Conservation (phyloP, 2,888 invertebrate genomes). For the Papilio protenor region DNA sequence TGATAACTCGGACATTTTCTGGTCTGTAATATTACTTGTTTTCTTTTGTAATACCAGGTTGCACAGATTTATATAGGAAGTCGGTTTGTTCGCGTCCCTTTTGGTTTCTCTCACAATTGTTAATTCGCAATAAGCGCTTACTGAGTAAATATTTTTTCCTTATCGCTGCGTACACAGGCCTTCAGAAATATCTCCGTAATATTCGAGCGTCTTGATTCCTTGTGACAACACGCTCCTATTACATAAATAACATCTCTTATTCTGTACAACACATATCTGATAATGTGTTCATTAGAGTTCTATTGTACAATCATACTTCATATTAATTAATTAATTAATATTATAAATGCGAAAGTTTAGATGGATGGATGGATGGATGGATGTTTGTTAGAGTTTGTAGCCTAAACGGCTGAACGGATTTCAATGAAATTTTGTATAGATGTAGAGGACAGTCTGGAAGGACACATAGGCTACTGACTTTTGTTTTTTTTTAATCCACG, state of each 20-base stretch:
- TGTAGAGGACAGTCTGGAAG: no score
- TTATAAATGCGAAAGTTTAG: no score
- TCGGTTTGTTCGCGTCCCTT: neutral
- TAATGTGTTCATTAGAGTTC: neutral
- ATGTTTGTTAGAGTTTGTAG: no score
- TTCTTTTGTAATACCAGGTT: neutral
- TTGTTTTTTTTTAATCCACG: no score
- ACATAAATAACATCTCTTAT: constrained; percentile 1
- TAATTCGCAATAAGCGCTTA: constrained; percentile 6
- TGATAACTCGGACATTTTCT: no score
- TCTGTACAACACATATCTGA: neutral
- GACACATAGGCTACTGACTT: no score
- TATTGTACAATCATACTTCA: neutral
- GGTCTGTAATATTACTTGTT: neutral
- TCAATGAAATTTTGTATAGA: no score
- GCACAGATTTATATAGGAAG: neutral
- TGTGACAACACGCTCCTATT: constrained; percentile 10
- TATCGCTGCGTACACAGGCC: constrained; percentile 18
- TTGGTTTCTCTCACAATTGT: constrained; percentile 8
- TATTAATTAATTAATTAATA: no score
- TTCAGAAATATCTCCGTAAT: constrained; percentile 16
- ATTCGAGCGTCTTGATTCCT: constrained; percentile 13
- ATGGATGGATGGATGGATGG: no score
- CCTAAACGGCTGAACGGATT: no score
- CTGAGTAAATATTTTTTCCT: constrained; percentile 25